These are phyloP conservation scores for Tetranychus urticae DNA, from an alignment of 1,140 invertebrate genomes.

Conservation along the genomic window DNA sequence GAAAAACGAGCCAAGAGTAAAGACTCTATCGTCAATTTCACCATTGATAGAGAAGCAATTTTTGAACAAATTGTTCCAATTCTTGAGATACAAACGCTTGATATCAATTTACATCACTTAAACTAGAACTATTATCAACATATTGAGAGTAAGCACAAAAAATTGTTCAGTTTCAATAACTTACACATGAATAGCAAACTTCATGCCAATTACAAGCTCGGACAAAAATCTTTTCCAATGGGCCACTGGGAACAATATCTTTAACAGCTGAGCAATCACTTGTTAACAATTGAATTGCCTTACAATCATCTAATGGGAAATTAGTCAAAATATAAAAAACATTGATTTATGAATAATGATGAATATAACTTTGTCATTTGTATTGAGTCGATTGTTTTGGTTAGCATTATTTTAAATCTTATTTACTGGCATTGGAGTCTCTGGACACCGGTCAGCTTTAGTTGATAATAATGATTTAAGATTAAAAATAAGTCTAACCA, in stretches of 20 bases:
- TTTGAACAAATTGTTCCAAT: too few species aligned
- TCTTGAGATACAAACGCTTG: too few species aligned
- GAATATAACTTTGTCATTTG: not conserved
- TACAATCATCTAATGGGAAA: conserved; percentile 1
- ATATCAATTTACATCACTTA: too few species aligned
- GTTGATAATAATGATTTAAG: too few species aligned
- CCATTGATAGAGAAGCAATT: too few species aligned
- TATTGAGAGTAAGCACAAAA: not conserved
- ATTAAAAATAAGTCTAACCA: too few species aligned
- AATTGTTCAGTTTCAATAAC: not conserved
- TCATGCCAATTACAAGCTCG: conserved; percentile 13
- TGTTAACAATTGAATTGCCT: conserved; percentile 7
- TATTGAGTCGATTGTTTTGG: not conserved
- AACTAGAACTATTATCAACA: too few species aligned
- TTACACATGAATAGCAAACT: conserved; percentile 13
- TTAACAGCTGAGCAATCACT: conserved; percentile 9
- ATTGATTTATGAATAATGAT: not conserved
- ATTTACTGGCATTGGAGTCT: too few species aligned
- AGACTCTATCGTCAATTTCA: too few species aligned
- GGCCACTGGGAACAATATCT: conserved; percentile 7
- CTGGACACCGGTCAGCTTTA: too few species aligned
- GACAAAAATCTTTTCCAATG: conserved; percentile 1
- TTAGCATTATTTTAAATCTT: too few species aligned
- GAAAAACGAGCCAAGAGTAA: too few species aligned
- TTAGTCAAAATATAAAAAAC: not conserved